Evolutionary conservation across 1,140 invertebrate genomes (phyloP).

Genomic region (Ladona fulva): DNA sequence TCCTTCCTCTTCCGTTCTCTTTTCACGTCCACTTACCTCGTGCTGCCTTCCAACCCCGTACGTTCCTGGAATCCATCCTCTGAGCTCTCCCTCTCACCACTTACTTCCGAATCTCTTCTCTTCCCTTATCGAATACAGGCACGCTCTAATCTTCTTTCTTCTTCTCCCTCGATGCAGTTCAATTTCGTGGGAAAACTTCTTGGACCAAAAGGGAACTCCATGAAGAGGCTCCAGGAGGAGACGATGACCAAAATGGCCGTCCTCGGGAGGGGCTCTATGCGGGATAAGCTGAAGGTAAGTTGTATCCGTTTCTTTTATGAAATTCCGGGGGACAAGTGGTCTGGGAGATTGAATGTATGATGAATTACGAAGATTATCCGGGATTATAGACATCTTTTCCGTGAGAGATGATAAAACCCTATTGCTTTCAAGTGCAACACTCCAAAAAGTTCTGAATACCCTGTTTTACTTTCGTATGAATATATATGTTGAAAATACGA

Average conservation of each 20-base stretch:
- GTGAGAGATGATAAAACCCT: too few species aligned
- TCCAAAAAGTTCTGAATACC: too few species aligned
- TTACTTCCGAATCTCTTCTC: not conserved
- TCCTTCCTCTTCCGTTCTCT: not conserved
- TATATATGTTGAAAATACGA: too few species aligned
- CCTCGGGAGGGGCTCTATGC: slow-evolving; percentile 80
- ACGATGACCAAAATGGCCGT: slow-evolving; percentile 91
- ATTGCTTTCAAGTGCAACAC: too few species aligned
- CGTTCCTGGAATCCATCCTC: not conserved
- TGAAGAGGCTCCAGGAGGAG: slow-evolving; percentile 83
- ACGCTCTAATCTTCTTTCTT: not conserved
- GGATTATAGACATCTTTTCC: too few species aligned
- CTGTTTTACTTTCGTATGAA: too few species aligned
- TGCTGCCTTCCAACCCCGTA: not conserved
- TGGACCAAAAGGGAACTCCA: slow-evolving; percentile 82
- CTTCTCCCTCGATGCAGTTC: slow-evolving; percentile 51
- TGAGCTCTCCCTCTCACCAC: not conserved
- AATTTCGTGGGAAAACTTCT: slow-evolving; percentile 89
- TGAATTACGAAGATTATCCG: not conserved
- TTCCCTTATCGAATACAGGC: not conserved
- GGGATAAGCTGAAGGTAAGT: slow-evolving; percentile 73
- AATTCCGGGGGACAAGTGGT: too few species aligned
- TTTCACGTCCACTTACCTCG: not conserved
- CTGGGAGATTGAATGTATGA: too few species aligned
- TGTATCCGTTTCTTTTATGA: too few species aligned